Percentiles rank a stretch among this genome's conserved stretches.
Conservation (phyloP, 2,113 vertebrate species). For the Salvelinus fontinalis region DNA sequence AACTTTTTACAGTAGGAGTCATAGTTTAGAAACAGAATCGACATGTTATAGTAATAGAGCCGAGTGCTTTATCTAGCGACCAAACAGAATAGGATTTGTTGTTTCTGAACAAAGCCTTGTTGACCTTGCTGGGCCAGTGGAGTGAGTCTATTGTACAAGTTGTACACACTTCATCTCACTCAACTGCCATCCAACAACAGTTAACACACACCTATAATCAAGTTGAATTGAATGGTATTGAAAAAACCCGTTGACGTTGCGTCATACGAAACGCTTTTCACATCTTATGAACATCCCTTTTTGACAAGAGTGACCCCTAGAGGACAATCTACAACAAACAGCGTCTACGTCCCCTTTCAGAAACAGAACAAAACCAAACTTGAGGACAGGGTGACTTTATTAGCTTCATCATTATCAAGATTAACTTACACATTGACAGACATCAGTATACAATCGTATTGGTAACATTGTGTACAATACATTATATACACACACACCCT, state of each 20-base stretch:
- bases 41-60: too few relatives aligned
- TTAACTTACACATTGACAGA: not conserved
- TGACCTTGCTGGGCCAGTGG: constrained; percentile 57
- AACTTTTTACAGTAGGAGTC: too few relatives aligned
- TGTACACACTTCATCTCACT: constrained; percentile 22
- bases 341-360: not conserved
- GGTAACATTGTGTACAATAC: not conserved
- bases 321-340: not conserved
- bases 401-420: not conserved
- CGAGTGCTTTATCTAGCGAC: not conserved
- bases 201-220: constrained; percentile 14
- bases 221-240: not conserved
- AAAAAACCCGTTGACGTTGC: constrained; percentile 27
- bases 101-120: not conserved
- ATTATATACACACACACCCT: not conserved
- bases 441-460: not conserved
- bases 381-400: not conserved
- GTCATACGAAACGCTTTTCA: constrained; percentile 20
- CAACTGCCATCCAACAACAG: constrained; percentile 40
- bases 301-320: not conserved
- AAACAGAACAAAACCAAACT: not conserved
- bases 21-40: too few relatives aligned
- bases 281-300: not conserved
- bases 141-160: constrained; percentile 37
- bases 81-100: too few relatives aligned